Conservation (phyloP, 2,797 vertebrate species). For the Ispidina lecontei region DNA sequence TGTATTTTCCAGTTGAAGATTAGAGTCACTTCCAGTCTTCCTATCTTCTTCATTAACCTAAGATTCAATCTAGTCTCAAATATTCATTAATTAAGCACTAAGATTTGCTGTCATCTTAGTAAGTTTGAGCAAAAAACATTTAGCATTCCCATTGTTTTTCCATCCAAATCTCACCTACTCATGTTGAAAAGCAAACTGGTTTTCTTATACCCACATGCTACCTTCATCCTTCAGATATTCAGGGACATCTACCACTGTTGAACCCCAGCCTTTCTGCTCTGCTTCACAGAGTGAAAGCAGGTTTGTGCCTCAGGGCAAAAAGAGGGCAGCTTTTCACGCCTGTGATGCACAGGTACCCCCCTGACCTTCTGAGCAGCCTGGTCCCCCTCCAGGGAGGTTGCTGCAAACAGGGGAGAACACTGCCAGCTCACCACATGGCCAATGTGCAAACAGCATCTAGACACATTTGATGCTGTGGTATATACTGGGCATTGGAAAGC, state of each 20-base stretch:
- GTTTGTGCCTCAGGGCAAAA: constrained; percentile 11
- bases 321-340: constrained; percentile 7
- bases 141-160: constrained; percentile 69
- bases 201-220: neutral
- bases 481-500: neutral
- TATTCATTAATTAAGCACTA: constrained; percentile 45
- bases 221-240: neutral
- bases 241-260: neutral
- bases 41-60: constrained; percentile 73
- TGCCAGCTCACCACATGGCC: neutral
- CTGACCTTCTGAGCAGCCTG: neutral
- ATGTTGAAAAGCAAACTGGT: constrained; percentile 17
- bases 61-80: constrained; percentile 67
- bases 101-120: constrained; percentile 67
- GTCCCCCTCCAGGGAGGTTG: neutral
- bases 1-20: constrained; percentile 77
- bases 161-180: constrained; percentile 57
- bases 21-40: constrained; percentile 73
- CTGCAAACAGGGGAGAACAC: neutral
- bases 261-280: constrained; percentile 8
- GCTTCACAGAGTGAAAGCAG: constrained; percentile 32
- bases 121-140: constrained; percentile 69
- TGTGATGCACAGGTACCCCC: neutral
- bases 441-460: neutral
- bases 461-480: neutral